Percentiles rank a stretch among this genome's conserved stretches.
These are phyloP conservation scores for Argentina silus DNA, from an alignment of 2,797 vertebrate genomes.

Conservation along the genomic window DNA sequence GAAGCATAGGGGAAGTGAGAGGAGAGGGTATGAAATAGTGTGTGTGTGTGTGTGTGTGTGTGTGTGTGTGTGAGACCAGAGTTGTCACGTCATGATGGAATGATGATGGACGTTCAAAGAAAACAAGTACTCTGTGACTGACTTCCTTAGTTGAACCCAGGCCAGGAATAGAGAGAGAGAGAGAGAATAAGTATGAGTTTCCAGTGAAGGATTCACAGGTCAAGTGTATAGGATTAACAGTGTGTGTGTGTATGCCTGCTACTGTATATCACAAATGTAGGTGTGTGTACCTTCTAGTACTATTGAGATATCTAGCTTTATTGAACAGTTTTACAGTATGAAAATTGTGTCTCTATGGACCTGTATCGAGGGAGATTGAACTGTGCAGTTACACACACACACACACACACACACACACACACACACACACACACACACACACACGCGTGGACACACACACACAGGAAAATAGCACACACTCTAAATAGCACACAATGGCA, in stretches of 20 bases:
- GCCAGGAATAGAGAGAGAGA: constrained; percentile 47
- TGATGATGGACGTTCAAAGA: constrained; percentile 18
- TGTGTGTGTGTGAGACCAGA: not conserved
- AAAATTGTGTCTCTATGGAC: not conserved
- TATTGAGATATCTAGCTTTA: not conserved
- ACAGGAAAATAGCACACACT: not conserved
- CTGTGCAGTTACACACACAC: not conserved
- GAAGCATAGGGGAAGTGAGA: not conserved
- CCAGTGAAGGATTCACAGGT: constrained; percentile 55
- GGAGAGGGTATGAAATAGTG: not conserved
- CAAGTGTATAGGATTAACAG: constrained; percentile 59
- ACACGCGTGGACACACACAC: constrained; percentile 38
- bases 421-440: constrained; percentile 15
- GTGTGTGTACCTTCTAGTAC: no score
- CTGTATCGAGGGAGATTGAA: no score
- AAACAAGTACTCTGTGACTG: constrained; percentile 19
- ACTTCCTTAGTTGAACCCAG: constrained; percentile 46
- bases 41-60: not conserved
- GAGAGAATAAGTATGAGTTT: constrained; percentile 41
- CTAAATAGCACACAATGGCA: constrained; percentile 15
- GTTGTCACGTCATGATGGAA: constrained; percentile 28
- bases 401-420: constrained; percentile 19
- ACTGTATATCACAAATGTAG: constrained; percentile 5
- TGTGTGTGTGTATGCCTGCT: constrained; percentile 29
- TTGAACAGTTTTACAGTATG: not conserved